Percentiles rank a stretch among this genome's conserved stretches.
Evolutionary conservation across 2,113 vertebrate genomes (phyloP).

Genomic region (Larimichthys crocea): DNA sequence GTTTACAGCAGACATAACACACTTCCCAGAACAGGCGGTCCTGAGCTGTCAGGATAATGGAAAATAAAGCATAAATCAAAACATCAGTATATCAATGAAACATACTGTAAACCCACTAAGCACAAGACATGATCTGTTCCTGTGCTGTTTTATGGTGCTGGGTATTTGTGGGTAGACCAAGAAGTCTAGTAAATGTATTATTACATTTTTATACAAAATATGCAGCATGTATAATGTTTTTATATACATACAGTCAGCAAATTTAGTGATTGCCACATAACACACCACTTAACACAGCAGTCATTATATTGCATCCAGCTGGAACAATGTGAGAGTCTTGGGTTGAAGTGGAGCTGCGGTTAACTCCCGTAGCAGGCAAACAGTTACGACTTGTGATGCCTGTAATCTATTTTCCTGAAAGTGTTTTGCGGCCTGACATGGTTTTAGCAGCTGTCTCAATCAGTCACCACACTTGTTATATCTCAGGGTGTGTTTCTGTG

Average conservation of each 20-base stretch:
- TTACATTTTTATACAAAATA: background rate
- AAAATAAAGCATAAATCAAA: constrained; percentile 52
- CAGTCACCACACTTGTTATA: constrained; percentile 27
- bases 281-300: constrained; percentile 36
- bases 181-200: background rate
- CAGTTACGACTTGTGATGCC: constrained; percentile 56
- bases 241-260: constrained; percentile 7
- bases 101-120: background rate
- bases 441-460: constrained; percentile 49
- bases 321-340: constrained; percentile 39
- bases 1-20: constrained; percentile 21
- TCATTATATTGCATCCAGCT: constrained; percentile 61
- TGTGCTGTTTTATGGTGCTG: background rate
- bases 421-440: constrained; percentile 52
- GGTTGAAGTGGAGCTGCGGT: constrained; percentile 35
- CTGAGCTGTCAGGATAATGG: constrained; percentile 22
- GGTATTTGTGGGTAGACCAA: background rate
- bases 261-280: constrained; percentile 20
- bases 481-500: constrained; percentile 35
- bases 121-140: background rate
- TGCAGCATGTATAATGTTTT: background rate
- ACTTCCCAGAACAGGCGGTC: constrained; percentile 27
- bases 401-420: constrained; percentile 59
- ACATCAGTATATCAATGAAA: background rate
- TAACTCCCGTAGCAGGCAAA: constrained; percentile 28